A percentile compares a stretch with the other conserved stretches of the same genome.
Evolutionary conservation across 2,113 vertebrate genomes (phyloP).

Genomic region (Lagopus leucura): DNA sequence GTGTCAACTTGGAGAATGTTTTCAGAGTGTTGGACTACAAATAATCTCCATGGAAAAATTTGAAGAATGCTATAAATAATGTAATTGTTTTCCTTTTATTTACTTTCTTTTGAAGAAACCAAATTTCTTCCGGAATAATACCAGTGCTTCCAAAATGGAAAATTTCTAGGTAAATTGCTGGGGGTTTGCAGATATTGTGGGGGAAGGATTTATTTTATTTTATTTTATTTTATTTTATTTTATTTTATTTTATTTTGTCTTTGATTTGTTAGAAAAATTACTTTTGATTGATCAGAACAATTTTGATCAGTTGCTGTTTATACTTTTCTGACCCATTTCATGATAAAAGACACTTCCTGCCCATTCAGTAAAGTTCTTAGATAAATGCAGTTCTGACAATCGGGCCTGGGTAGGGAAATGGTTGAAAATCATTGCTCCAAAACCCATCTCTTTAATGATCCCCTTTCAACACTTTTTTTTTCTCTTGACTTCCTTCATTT

Average conservation of each 20-base stretch:
- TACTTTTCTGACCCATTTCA: not conserved
- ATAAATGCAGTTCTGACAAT: not conserved
- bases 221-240: not conserved
- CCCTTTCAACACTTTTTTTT: not conserved
- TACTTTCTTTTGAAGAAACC: not conserved
- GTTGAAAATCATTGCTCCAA: not conserved
- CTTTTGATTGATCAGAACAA: not conserved
- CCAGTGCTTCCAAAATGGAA: not conserved
- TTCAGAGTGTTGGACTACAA: not conserved
- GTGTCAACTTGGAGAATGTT: not conserved
- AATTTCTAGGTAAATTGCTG: not conserved
- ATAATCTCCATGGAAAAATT: not conserved
- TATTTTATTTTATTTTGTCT: not conserved
- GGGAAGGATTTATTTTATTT: not conserved
- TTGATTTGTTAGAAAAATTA: not conserved
- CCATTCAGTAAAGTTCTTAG: not conserved
- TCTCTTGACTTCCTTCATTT: not conserved
- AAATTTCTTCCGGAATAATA: not conserved
- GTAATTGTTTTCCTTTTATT: not conserved
- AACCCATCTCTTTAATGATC: not conserved
- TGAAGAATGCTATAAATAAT: not conserved
- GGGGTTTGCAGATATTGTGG: not conserved
- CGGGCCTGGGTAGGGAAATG: not conserved
- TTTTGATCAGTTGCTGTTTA: not conserved
- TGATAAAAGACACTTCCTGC: not conserved